Conservation (phyloP, 1,140 invertebrate species). For the Hetaerina americana region DNA sequence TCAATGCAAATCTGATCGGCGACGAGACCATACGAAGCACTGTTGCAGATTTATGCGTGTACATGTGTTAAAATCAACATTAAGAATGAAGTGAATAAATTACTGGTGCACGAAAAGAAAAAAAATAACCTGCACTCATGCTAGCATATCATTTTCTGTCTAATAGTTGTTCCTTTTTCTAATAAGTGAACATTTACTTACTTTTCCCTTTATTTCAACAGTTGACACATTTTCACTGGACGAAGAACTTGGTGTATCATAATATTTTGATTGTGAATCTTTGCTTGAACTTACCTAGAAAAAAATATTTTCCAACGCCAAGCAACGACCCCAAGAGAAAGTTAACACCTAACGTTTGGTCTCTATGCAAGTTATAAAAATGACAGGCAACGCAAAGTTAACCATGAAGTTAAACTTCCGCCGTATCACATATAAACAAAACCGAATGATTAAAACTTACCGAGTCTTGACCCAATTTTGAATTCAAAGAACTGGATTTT, state of each 20-base stretch:
- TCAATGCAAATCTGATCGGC: too few relatives aligned
- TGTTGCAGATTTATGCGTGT: too few relatives aligned
- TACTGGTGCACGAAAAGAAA: neutral
- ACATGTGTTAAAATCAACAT: too few relatives aligned
- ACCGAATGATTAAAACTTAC: too few relatives aligned
- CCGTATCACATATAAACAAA: too few relatives aligned
- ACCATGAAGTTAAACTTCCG: too few relatives aligned
- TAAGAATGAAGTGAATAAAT: conserved; percentile 14
- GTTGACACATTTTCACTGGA: conserved; percentile 44
- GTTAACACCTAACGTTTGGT: too few relatives aligned
- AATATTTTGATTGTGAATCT: conserved; percentile 43
- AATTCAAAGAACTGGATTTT: conserved; percentile 70
- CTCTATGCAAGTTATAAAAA: too few relatives aligned
- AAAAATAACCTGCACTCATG: neutral
- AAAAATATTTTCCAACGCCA: conserved; percentile 10
- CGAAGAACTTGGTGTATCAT: conserved; percentile 42
- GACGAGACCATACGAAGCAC: too few relatives aligned
- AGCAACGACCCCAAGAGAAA: neutral
- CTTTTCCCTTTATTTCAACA: conserved; percentile 26
- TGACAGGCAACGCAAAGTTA: too few relatives aligned
- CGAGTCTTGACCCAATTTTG: conserved; percentile 60
- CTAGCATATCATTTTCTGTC: neutral
- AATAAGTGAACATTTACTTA: conserved; percentile 11
- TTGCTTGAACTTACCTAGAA: conserved; percentile 36
- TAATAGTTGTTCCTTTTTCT: neutral